Percentiles rank a stretch among this genome's conserved stretches.
Evolutionary conservation across 35 echinoderm and acorn worm genomes (phyloP).

Genomic region (Ophioderma brevispina): DNA sequence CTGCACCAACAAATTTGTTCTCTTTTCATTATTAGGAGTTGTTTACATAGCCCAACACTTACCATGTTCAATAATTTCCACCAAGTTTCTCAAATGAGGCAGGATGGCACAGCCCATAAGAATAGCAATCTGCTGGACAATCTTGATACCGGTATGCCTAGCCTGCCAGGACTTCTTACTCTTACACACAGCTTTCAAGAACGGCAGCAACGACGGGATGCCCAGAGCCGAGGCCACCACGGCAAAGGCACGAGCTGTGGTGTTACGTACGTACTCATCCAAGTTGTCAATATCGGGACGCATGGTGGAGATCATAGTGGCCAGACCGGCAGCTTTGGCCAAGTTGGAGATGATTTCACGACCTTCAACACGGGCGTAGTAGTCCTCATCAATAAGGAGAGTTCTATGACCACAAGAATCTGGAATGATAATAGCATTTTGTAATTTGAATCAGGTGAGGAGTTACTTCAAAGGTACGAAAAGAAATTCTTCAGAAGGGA

Average conservation of each 20-base stretch:
- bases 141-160: constrained; percentile 99
- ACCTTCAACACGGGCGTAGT: constrained; percentile 98
- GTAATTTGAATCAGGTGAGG: too few species aligned
- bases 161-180: constrained; percentile 99
- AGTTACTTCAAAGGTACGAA: too few species aligned
- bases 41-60: not conserved
- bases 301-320: constrained; percentile 99
- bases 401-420: constrained; percentile 99
- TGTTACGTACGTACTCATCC: constrained; percentile 99
- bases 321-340: constrained; percentile 95
- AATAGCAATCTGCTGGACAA: constrained; percentile 99
- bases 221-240: constrained; percentile 97
- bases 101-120: constrained; percentile 99
- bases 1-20: too few species aligned
- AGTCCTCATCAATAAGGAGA: constrained; percentile 98
- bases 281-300: constrained; percentile 99
- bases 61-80: constrained; percentile 99
- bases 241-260: constrained; percentile 95
- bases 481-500: too few species aligned
- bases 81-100: constrained; percentile 93
- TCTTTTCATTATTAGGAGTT: not conserved
- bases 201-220: constrained; percentile 92
- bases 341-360: constrained; percentile 99
- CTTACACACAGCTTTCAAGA: constrained; percentile 98
- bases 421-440: constrained; percentile 35